A percentile compares a stretch with the other conserved stretches of the same genome.
Conservation (phyloP, 2,797 vertebrate genomes). For the Huso huso region DNA sequence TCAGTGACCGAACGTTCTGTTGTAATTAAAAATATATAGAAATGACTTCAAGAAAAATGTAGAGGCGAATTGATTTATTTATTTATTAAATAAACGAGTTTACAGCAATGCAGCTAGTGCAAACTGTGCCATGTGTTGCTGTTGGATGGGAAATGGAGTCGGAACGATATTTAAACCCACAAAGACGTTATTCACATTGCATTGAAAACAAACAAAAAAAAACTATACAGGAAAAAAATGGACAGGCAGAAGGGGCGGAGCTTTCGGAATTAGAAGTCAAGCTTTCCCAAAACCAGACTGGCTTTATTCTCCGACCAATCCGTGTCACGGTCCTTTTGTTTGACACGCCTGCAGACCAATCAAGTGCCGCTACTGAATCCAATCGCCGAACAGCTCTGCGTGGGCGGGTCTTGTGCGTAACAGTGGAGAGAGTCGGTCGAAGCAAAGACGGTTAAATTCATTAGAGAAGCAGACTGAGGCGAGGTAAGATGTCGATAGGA, state of each 20-base stretch:
- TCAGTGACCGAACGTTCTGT: too few species aligned
- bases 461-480: background rate
- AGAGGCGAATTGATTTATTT: too few species aligned
- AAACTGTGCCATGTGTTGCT: too few species aligned
- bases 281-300: background rate
- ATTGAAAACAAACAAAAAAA: too few species aligned
- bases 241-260: conserved; percentile 14
- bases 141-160: too few species aligned
- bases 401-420: background rate
- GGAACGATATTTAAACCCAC: too few species aligned
- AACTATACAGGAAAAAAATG: conserved; percentile 4
- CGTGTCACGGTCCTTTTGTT: background rate
- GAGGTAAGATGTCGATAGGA: background rate
- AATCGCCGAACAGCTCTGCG: background rate
- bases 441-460: background rate
- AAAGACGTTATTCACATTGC: too few species aligned
- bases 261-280: too few species aligned
- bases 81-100: too few species aligned
- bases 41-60: too few species aligned
- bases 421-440: background rate
- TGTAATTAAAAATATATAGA: too few species aligned
- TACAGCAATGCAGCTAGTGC: too few species aligned
- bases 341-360: background rate
- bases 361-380: background rate
- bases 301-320: background rate